phyloP scores from a whole-genome alignment of 2,888 invertebrate species.

The Bimastos eiseni region DNA sequence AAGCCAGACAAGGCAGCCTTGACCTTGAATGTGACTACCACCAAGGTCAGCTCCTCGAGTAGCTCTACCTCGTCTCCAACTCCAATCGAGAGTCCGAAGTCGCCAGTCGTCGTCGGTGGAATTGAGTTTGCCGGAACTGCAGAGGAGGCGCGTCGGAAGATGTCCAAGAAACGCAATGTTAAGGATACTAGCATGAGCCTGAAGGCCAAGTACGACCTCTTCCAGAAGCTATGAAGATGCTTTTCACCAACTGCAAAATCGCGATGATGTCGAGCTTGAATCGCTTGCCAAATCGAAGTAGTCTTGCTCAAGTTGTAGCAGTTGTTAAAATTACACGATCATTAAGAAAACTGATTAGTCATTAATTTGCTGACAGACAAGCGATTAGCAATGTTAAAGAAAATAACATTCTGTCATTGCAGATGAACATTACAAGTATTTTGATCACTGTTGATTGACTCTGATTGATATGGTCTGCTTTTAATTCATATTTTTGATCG shows the following conservation, averaged over 20 bases:
- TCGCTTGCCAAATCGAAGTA: constrained; percentile 13
- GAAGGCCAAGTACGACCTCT: constrained; percentile 37
- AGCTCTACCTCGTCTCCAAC: neutral
- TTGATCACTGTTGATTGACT: neutral
- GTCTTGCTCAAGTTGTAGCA: neutral
- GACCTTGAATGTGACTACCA: constrained; percentile 24
- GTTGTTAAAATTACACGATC: too few relatives aligned
- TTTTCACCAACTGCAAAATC: neutral
- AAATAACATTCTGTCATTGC: neutral
- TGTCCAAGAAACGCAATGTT: constrained; percentile 37
- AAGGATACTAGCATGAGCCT: constrained; percentile 34
- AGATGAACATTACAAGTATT: neutral
- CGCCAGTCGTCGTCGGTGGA: constrained; percentile 29
- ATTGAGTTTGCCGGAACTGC: constrained; percentile 36
- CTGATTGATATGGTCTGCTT: neutral
- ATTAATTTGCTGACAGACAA: neutral
- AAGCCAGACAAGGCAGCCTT: constrained; percentile 23
- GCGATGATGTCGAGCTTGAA: neutral
- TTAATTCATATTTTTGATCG: neutral
- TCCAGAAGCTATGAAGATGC: constrained; percentile 34
- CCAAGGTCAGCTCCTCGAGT: neutral
- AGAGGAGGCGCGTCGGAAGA: constrained; percentile 35
- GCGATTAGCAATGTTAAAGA: neutral
- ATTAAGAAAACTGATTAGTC: neutral
- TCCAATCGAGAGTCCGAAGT: constrained; percentile 20